These are phyloP conservation scores for Numenius arquata DNA, from an alignment of 2,113 vertebrate species.

Conservation along the genomic window DNA sequence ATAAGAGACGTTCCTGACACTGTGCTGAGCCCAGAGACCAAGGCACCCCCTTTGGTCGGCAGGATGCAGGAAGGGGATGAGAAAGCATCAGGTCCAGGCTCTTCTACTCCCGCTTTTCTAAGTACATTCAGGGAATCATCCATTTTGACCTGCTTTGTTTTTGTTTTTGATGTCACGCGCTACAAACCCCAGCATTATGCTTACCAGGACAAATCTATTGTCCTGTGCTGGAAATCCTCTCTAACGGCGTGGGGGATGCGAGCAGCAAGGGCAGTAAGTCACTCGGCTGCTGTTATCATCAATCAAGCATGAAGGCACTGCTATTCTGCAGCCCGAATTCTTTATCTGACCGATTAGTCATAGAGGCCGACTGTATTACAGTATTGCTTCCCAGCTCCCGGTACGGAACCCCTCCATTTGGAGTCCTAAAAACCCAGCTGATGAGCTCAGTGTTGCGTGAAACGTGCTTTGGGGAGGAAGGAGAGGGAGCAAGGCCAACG, in stretches of 20 bases:
- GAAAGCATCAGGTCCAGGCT: not conserved
- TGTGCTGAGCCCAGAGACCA: not conserved
- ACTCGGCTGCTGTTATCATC: conserved; percentile 49
- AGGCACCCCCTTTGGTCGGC: not conserved
- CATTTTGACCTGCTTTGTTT: conserved; percentile 34
- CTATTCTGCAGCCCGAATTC: conserved; percentile 41
- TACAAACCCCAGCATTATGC: not conserved
- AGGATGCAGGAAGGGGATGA: not conserved
- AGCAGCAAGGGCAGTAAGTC: conserved; percentile 53
- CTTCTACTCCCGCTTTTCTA: not conserved
- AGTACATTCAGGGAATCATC: not conserved
- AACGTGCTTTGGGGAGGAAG: not conserved
- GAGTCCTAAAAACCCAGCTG: not conserved
- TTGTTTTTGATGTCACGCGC: not conserved
- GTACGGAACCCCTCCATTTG: not conserved
- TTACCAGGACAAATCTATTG: conserved; percentile 45
- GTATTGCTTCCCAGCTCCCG: not conserved
- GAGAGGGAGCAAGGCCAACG: not conserved
- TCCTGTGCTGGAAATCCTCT: conserved; percentile 15
- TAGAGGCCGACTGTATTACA: conserved; percentile 27
- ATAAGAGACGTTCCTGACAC: not conserved
- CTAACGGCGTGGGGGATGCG: not conserved
- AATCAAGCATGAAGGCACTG: conserved; percentile 56
- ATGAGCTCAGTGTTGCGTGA: not conserved
- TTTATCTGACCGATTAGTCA: conserved; percentile 63